Percentiles rank a stretch among this genome's conserved stretches.
Evolutionary conservation across 2,113 vertebrate species (phyloP).

Genomic region (Furnarius figulus): DNA sequence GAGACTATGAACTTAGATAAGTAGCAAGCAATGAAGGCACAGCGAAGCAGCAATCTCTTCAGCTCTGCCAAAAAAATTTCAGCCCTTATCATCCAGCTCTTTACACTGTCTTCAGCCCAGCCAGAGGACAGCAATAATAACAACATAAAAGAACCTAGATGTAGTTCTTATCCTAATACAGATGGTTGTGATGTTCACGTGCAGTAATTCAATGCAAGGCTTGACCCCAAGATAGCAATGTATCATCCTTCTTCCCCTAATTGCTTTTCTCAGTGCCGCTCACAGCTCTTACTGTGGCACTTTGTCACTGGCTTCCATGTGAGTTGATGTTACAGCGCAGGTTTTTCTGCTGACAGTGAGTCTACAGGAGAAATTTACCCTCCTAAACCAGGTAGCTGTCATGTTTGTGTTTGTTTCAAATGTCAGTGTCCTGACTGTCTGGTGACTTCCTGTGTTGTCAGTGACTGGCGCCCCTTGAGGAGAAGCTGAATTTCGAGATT

Average conservation of each 20-base stretch:
- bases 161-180: not conserved
- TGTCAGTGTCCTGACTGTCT: not conserved
- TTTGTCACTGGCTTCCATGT: not conserved
- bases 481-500: not conserved
- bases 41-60: not conserved
- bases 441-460: not conserved
- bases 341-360: not conserved
- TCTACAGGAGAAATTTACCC: not conserved
- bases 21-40: not conserved
- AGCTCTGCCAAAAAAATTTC: not conserved
- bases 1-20: not conserved
- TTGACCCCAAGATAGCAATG: not conserved
- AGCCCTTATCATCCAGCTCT: not conserved
- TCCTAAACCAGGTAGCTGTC: not conserved
- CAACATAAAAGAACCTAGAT: not conserved
- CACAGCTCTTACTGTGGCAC: not conserved
- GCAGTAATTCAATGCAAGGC: not conserved
- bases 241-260: constrained; percentile 31
- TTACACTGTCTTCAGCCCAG: not conserved
- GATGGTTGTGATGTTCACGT: not conserved
- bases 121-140: not conserved
- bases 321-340: not conserved
- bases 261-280: not conserved
- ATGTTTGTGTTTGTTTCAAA: not conserved
- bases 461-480: not conserved